phyloP scores from a whole-genome alignment of 2,888 invertebrate genomes.

The Balanococcus diminutus region DNA sequence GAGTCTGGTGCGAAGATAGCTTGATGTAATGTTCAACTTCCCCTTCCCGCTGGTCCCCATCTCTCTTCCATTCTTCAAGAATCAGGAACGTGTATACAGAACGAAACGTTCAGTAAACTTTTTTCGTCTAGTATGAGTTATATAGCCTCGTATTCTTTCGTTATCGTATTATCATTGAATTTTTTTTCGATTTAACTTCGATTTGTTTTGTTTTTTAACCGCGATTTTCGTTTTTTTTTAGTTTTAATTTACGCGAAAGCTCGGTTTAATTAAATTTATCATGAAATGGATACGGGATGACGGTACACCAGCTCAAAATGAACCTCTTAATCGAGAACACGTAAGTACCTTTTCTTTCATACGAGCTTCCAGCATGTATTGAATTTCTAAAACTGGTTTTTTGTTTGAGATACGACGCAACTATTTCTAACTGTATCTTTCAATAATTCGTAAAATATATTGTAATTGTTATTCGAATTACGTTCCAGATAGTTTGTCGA shows the following conservation, averaged over 20 bases:
- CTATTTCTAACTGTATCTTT: slow-evolving; percentile 28
- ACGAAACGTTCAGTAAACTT: slow-evolving; percentile 31
- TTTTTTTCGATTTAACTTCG: not conserved
- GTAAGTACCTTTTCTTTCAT: slow-evolving; percentile 49
- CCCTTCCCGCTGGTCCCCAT: not conserved
- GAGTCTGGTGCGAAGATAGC: slow-evolving; percentile 18
- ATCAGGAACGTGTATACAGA: slow-evolving; percentile 29
- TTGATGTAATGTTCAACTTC: not conserved
- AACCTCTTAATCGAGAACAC: slow-evolving; percentile 50
- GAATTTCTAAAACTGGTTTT: slow-evolving; percentile 37
- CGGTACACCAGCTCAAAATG: slow-evolving; percentile 39
- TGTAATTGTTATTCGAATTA: not conserved
- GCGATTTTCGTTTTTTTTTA: slow-evolving; percentile 2
- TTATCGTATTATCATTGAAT: not conserved
- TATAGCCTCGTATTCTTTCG: slow-evolving; percentile 3
- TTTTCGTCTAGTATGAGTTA: slow-evolving; percentile 6
- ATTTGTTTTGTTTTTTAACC: slow-evolving; percentile 10
- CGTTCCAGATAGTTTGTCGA: not conserved
- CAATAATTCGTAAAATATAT: not conserved
- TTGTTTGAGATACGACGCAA: slow-evolving; percentile 16
- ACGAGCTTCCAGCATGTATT: not conserved
- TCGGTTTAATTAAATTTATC: not conserved
- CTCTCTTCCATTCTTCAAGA: slow-evolving; percentile 25
- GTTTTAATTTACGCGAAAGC: not conserved
- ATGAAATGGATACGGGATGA: slow-evolving; percentile 53